Evolutionary conservation across 2,888 invertebrate genomes (phyloP), one percentile per base, ranked within the genome.

Genomic region (Zaprionus bogoriensis): DNA sequence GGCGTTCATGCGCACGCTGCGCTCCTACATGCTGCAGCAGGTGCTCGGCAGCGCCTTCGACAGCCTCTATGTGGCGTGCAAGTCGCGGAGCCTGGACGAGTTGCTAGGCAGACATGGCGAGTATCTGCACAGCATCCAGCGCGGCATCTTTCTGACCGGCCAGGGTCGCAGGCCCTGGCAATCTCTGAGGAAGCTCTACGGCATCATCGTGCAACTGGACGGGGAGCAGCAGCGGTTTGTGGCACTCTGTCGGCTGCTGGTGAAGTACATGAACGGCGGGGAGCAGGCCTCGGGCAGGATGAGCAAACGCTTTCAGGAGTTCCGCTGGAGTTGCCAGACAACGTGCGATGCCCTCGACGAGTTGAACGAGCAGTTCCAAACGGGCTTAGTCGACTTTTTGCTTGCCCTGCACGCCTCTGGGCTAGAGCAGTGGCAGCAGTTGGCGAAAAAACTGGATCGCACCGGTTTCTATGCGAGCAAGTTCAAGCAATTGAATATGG

Each of bases 151-250:
- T 19, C 59, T 42, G 20, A 38, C 17, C 1, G 19, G 38, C 4
- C 3, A 10, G 2, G 39, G 19, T 0, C 1, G 6, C 0, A 20
- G 10, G 14, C 28, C 23, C 0, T 20, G 17, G 4, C 2, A 20
- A 2, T 38, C 23, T n/a, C 12, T 84, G 17, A 14, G 7, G 0
- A 12, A 48, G 10, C 10, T 79, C 0, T 78, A 51, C 12, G 7
- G 25, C 4, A 39, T 54, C 0, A 48, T 84, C 12, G 28, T 67
- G 0, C 44, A 58, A 4, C 36, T 79, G 6, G 67, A 74, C 5
- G 19, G 2, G 1, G 10, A 38, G 12, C 78, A 77, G 7, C 63
- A 63, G 0, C 51, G 44, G 14, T 79, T 77, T 12, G 0, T 57
- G 0, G 3, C 36, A 0, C 7, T 63, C 0, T 9, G 30, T n/a